These are phyloP conservation scores for Synanthedon andrenaeformis DNA, from an alignment of 2,888 invertebrate genomes.

Conservation along the genomic window DNA sequence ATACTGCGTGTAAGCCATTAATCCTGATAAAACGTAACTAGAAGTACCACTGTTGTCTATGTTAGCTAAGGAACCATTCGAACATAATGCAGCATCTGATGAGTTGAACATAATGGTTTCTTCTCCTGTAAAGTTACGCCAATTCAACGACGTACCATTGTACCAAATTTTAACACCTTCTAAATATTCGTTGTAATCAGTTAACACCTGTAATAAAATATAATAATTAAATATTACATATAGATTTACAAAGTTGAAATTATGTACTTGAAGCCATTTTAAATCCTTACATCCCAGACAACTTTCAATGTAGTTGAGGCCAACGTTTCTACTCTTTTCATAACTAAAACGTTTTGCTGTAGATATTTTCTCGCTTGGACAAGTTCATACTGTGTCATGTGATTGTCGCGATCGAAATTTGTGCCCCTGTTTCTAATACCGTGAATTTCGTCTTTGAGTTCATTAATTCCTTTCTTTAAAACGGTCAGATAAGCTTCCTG, in stretches of 20 bases:
- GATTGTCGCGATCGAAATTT: slow-evolving; percentile 46
- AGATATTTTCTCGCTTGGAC: slow-evolving; percentile 83
- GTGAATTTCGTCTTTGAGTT: slow-evolving; percentile 39
- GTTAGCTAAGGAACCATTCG: slow-evolving; percentile 76
- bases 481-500: slow-evolving; percentile 63
- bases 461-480: slow-evolving; percentile 53
- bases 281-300: slow-evolving; percentile 80
- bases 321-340: slow-evolving; percentile 74
- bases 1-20: slow-evolving; percentile 88
- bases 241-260: neutral
- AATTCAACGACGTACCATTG: slow-evolving; percentile 58
- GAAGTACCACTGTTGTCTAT: slow-evolving; percentile 78
- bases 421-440: slow-evolving; percentile 36
- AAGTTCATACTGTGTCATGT: slow-evolving; percentile 79
- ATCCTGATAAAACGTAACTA: slow-evolving; percentile 79
- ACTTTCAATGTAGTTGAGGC: slow-evolving; percentile 83
- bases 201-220: slow-evolving; percentile 45
- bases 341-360: slow-evolving; percentile 82
- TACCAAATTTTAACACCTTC: slow-evolving; percentile 79
- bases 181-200: slow-evolving; percentile 68
- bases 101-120: slow-evolving; percentile 36
- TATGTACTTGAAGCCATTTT: neutral
- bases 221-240: neutral
- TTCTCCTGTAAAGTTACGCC: slow-evolving; percentile 49
- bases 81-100: slow-evolving; percentile 35